Evolutionary conservation across 2,797 vertebrate genomes (phyloP), one percentile per base, ranked within the genome.

Genomic region (Benthosema pterotum): DNA sequence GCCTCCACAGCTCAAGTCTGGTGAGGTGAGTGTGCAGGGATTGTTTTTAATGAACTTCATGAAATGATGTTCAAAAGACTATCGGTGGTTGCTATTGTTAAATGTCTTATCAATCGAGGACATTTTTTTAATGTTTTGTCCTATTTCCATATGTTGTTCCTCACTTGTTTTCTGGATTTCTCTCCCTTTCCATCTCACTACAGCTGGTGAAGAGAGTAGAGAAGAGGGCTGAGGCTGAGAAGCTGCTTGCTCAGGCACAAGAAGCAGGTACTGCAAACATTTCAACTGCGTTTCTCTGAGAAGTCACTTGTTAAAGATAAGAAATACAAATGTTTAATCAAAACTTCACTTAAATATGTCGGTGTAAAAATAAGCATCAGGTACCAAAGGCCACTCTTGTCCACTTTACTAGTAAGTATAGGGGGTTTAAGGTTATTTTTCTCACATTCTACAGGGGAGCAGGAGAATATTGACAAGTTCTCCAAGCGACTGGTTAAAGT

Each of bases 401-500:
- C 32, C 32, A 11, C 7, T 38, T 38, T 11, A 32, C 28, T 32
- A 32, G 11, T 7, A 9, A 38, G 6, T 38, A 38, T 38, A 38
- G 32, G 11, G 8, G 8, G 32, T 38, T 38, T 38, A 38, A 38
- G 32, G 32, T 7, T 38, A 42, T 0, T 51, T 3, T 14, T 49
- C 42, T 42, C 52, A 18, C 28, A 1, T 55, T 13, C 58, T 9
- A 7, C 66, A 94, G 93, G 93, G 2, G 94, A 95, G 9, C 95
- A 95, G 73, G 93, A 93, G 61, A 94, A 95, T 51, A 89, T 97
- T 0, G 96, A 99, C 61, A 99, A 98, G 77, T 98, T 97, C 83
- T 91, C 88, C 38, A 99, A 97, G 84, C 94, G 96, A 52, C 85
- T 99, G 48, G 97, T 99, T 8, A 98, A 98, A 77, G 98, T 99